A percentile compares a stretch with the other conserved stretches of the same genome.
These are phyloP conservation scores for Melieria omissa DNA, from an alignment of 2,888 invertebrate genomes.

Conservation along the genomic window DNA sequence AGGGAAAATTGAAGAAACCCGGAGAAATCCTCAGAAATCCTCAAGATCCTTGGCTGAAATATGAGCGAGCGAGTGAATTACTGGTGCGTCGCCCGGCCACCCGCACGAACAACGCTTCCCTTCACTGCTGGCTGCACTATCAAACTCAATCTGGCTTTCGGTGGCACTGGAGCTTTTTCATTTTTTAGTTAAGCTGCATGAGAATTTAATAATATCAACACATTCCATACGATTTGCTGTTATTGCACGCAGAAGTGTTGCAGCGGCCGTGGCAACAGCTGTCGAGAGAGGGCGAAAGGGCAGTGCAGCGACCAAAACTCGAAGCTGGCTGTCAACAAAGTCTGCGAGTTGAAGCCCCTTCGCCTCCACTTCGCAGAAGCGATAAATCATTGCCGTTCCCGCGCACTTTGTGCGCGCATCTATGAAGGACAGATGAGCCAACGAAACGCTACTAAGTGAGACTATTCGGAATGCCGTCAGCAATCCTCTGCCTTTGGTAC, in stretches of 20 bases:
- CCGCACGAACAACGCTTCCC: too few relatives aligned
- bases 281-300: background rate
- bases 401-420: too few relatives aligned
- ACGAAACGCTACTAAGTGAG: too few relatives aligned
- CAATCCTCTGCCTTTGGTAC: too few relatives aligned
- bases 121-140: background rate
- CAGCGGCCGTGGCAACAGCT: background rate
- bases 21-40: background rate
- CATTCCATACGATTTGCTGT: constrained; percentile 24
- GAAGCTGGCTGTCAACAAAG: too few relatives aligned
- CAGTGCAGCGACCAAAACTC: background rate
- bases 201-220: constrained; percentile 53
- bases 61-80: background rate
- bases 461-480: too few relatives aligned
- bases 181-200: constrained; percentile 51
- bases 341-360: too few relatives aligned
- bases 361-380: too few relatives aligned
- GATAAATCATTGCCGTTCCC: too few relatives aligned
- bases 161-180: constrained; percentile 7
- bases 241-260: background rate
- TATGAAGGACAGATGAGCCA: too few relatives aligned
- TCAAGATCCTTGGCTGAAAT: background rate
- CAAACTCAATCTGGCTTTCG: background rate
- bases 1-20: too few relatives aligned
- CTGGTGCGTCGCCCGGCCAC: background rate